Evolutionary conservation across 2,113 vertebrate genomes (phyloP).

Genomic region (Zingel zingel): DNA sequence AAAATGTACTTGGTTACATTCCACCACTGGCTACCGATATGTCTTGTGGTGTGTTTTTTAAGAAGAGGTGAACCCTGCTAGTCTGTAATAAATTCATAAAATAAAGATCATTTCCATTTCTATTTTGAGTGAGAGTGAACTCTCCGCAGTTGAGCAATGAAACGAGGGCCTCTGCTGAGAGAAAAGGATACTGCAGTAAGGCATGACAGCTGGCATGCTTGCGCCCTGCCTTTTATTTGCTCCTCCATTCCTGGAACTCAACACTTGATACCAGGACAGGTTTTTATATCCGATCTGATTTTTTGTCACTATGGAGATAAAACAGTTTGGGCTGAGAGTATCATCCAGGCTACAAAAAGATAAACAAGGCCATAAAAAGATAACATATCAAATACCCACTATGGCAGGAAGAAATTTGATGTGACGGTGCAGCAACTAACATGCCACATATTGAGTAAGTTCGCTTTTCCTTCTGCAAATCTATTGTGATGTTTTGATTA

Average conservation of each 20-base stretch:
- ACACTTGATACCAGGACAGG: not conserved
- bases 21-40: too few relatives aligned
- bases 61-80: not conserved
- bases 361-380: constrained; percentile 21
- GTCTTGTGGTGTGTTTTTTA: too few relatives aligned
- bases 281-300: not conserved
- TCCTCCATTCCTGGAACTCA: not conserved
- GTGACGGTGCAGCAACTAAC: not conserved
- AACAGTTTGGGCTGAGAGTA: not conserved
- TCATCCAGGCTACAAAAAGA: not conserved
- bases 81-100: not conserved
- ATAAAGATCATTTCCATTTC: not conserved
- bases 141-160: not conserved
- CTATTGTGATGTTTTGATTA: not conserved
- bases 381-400: not conserved
- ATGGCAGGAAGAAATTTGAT: not conserved
- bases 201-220: not conserved
- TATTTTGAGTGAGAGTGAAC: not conserved
- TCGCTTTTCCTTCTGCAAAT: not conserved
- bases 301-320: not conserved
- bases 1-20: too few relatives aligned
- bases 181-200: not conserved
- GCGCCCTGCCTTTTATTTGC: not conserved
- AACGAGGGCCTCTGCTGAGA: constrained; percentile 7
- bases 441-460: constrained; percentile 1